phyloP scores from a whole-genome alignment of 2,888 invertebrate species.

The Dyspetes luteomarginatus region DNA sequence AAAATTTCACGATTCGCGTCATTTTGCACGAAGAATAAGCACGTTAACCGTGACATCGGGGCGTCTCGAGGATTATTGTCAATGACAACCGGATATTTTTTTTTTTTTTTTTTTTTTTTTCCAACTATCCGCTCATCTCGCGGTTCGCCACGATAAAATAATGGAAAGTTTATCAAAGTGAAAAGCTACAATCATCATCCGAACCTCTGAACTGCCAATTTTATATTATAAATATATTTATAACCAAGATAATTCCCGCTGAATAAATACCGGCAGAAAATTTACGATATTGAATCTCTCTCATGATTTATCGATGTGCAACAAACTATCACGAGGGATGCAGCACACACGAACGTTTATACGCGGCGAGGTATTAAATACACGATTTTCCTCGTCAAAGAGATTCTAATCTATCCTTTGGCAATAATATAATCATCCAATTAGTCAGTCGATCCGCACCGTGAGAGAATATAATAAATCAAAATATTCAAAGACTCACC shows the following conservation, averaged over 20 bases:
- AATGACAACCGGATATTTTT: slow-evolving; percentile 48
- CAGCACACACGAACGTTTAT: neutral
- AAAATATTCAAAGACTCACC: slow-evolving; percentile 44
- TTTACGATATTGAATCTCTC: slow-evolving; percentile 10
- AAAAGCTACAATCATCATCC: slow-evolving; percentile 65
- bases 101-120: slow-evolving; percentile 11
- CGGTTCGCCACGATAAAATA: slow-evolving; percentile 63
- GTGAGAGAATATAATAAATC: slow-evolving; percentile 27
- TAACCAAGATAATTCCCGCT: neutral
- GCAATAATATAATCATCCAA: slow-evolving; percentile 24
- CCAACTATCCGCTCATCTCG: slow-evolving; percentile 38
- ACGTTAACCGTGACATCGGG: slow-evolving; percentile 35
- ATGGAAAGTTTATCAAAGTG: slow-evolving; percentile 68
- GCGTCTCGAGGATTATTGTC: slow-evolving; percentile 55
- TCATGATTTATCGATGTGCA: slow-evolving; percentile 25
- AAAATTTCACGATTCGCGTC: slow-evolving; percentile 15
- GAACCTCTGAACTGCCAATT: no score
- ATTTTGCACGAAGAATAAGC: neutral
- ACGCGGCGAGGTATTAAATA: slow-evolving; percentile 14
- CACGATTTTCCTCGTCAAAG: neutral
- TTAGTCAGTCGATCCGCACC: slow-evolving; percentile 33
- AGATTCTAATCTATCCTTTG: slow-evolving; percentile 47
- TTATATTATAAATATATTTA: no score
- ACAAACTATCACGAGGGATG: slow-evolving; percentile 1
- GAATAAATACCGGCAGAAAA: neutral